Base-by-base conservation (phyloP, 2,797 vertebrate genomes). In the Poecilia wingei region DNA sequence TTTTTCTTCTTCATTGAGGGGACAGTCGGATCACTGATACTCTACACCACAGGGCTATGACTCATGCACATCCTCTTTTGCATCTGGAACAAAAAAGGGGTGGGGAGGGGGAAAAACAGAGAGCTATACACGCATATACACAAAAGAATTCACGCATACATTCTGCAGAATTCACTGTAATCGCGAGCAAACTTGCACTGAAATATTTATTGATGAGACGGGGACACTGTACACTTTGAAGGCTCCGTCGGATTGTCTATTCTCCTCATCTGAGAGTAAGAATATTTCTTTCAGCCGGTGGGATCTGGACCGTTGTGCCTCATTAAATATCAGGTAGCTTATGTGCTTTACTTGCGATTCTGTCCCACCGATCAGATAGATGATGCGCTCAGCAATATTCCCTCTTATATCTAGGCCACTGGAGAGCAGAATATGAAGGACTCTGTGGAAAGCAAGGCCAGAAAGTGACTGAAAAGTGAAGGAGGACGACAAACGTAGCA, bases 251-350 rank as follows among this genome's bases (percentile, higher is more conserved):
- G 18, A n/a, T 61, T 22, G 16, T 72, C 64, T 13, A 78, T 16
- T 18, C 72, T 68, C 74, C 82, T 89, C 53, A 31, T 81, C 74
- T 75, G 72, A 43, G 55, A 82, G 69, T 66, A 80, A 69, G 66
- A 84, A 82, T 43, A 79, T 80, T 75, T 61, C 69, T 69, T 64
- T 78, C 76, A 16, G 69, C 31, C 61, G 57, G 75, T 88, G 81
- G 75, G 84, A 90, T 91, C 82, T 51, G 70, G 68, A 76, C 83
- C 49, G 53, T 77, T 82, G 78, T 64, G 81, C 74, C 77, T 89
- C 88, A 80, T 92, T 89, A 88, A 64, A 82, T 84, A 86, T 92
- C 88, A 93, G 90, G 82, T 92, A 88, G 93, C 92, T 94, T 89
- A 94, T 86, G 75, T 3, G 81, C 82, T 90, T 85, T 92, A 90